These are phyloP conservation scores for Microchrysa polita DNA, from an alignment of 2,888 invertebrate genomes.

Conservation along the genomic window DNA sequence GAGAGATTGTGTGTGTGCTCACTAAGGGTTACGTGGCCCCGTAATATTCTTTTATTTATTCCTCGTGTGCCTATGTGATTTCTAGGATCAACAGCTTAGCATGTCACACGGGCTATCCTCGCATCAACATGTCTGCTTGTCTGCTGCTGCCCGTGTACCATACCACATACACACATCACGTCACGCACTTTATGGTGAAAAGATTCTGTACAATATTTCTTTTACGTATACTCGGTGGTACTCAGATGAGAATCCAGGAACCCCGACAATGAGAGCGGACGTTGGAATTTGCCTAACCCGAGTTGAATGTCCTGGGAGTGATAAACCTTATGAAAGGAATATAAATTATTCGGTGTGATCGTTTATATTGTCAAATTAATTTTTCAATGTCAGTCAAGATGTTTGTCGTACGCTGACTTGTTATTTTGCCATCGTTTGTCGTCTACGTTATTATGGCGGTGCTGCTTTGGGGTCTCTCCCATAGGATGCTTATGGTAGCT, in stretches of 20 bases:
- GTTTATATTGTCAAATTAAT: slow-evolving; percentile 43
- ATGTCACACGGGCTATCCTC: slow-evolving; percentile 13
- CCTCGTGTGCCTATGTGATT: slow-evolving; percentile 25
- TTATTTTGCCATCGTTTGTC: slow-evolving; percentile 16
- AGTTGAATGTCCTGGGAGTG: slow-evolving; percentile 27
- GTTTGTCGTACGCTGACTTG: slow-evolving; percentile 13
- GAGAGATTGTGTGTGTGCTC: too few species aligned
- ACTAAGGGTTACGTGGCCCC: slow-evolving; percentile 5
- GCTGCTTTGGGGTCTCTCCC: slow-evolving; percentile 11
- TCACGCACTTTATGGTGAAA: neutral
- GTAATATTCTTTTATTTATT: slow-evolving; percentile 37
- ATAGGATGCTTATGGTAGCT: neutral
- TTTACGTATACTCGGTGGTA: neutral
- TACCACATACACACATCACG: neutral
- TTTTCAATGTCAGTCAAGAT: slow-evolving; percentile 43
- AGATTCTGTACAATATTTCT: neutral
- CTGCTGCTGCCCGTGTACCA: neutral
- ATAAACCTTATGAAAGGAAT: slow-evolving; percentile 29
- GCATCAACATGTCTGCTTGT: neutral
- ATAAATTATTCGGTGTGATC: slow-evolving; percentile 38
- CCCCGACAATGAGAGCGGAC: neutral
- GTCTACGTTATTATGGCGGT: slow-evolving; percentile 5
- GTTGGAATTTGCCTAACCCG: slow-evolving; percentile 7
- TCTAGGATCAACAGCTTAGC: slow-evolving; percentile 34
- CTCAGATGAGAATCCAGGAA: too few species aligned